Conservation (phyloP, 2,113 vertebrate genomes). For the Macquaria australasica region DNA sequence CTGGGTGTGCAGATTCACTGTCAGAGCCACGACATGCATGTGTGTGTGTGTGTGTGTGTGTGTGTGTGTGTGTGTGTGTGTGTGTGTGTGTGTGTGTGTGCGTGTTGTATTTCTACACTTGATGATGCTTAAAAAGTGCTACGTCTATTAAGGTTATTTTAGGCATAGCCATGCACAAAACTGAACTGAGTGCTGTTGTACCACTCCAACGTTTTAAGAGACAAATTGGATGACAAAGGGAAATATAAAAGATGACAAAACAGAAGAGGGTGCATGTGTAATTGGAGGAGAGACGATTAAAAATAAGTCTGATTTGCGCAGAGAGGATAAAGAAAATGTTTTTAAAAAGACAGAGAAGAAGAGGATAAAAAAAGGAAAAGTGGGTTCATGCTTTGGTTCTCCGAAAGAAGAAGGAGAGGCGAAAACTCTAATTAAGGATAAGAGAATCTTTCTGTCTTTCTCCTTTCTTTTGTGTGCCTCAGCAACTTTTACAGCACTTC, state of each 20-base stretch:
- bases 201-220: not conserved
- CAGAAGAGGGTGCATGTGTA: not conserved
- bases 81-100: not conserved
- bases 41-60: not conserved
- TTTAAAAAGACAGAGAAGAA: conserved; percentile 35
- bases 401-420: conserved; percentile 58
- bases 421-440: conserved; percentile 81
- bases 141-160: conserved; percentile 21
- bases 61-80: not conserved
- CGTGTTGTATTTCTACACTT: not conserved
- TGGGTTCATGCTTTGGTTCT: conserved; percentile 52
- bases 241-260: conserved; percentile 12
- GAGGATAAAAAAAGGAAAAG: conserved; percentile 1
- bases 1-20: conserved; percentile 21
- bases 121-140: not conserved
- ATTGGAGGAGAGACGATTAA: conserved; percentile 12
- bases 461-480: conserved; percentile 80
- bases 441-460: conserved; percentile 75
- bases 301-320: conserved; percentile 21
- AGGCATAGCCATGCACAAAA: not conserved
- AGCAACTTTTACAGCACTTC: conserved; percentile 81
- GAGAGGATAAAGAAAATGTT: conserved; percentile 23
- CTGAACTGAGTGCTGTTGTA: not conserved
- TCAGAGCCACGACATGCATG: conserved; percentile 1
- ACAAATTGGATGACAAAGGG: conserved; percentile 28